These are phyloP conservation scores for Ellobius talpinus DNA, from an alignment of 2,113 vertebrate species.

Conservation along the genomic window DNA sequence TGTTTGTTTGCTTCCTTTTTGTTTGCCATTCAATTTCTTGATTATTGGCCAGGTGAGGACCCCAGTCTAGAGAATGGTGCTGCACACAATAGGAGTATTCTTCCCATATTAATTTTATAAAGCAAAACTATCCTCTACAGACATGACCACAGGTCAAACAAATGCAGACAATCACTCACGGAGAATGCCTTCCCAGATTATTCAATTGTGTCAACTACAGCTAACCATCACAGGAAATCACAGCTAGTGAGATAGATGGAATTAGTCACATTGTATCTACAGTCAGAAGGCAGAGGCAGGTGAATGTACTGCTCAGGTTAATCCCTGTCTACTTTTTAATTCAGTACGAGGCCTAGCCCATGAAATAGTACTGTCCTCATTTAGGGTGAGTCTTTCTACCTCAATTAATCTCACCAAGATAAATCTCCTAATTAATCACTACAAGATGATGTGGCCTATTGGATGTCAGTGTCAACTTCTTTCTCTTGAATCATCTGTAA, in stretches of 20 bases:
- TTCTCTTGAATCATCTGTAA: conserved; percentile 35
- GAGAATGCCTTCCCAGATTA: neutral
- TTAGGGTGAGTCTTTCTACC: neutral
- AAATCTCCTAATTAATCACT: neutral
- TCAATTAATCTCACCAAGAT: neutral
- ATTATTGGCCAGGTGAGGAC: neutral
- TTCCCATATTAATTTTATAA: neutral
- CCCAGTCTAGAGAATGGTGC: neutral
- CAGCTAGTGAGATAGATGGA: too few relatives aligned
- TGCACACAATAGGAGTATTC: too few relatives aligned
- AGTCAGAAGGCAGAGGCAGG: neutral
- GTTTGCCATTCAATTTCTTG: neutral
- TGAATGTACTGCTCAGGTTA: neutral
- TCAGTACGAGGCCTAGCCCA: neutral
- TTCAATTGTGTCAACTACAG: neutral
- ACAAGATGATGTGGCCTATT: neutral
- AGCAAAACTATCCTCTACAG: neutral
- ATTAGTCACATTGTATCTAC: neutral
- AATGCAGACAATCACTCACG: neutral
- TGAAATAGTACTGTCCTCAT: too few relatives aligned
- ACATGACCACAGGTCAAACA: neutral
- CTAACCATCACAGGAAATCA: neutral
- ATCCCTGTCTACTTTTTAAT: neutral
- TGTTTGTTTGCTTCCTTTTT: neutral
- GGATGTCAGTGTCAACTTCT: neutral